Conservation (phyloP, 1,140 invertebrate species). For the Nomia melanderi region DNA sequence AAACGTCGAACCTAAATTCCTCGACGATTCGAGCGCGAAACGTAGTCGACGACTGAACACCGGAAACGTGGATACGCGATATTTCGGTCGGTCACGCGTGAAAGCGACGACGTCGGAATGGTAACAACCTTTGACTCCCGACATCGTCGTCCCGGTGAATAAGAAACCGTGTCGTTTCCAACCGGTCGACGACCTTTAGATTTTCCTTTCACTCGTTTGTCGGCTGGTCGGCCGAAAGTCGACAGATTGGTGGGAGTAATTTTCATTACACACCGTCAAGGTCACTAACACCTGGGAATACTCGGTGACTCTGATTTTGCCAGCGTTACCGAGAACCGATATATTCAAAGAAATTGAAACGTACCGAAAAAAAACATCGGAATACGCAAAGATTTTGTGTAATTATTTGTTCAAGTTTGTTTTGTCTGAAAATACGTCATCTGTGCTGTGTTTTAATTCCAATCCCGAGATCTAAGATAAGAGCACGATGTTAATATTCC, state of each 20-base stretch:
- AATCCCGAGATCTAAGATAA: too few relatives aligned
- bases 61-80: constrained; percentile 2
- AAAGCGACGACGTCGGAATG: constrained; percentile 51
- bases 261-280: constrained; percentile 34
- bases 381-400: too few relatives aligned
- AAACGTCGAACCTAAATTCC: neutral
- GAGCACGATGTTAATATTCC: neutral
- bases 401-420: too few relatives aligned
- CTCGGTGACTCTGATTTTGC: neutral
- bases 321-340: neutral
- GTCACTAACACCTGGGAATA: constrained; percentile 1
- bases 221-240: constrained; percentile 52
- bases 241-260: constrained; percentile 35
- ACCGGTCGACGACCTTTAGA: constrained; percentile 58
- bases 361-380: too few relatives aligned
- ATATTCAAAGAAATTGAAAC: too few relatives aligned
- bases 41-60: neutral
- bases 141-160: constrained; percentile 50
- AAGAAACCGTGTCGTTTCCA: constrained; percentile 57
- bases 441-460: too few relatives aligned
- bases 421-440: too few relatives aligned
- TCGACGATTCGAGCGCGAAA: neutral
- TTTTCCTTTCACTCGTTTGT: constrained; percentile 64
- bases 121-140: constrained; percentile 59
- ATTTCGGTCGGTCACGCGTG: constrained; percentile 22